Conservation (phyloP, 2,797 vertebrate genomes). For the Columba guinea region DNA sequence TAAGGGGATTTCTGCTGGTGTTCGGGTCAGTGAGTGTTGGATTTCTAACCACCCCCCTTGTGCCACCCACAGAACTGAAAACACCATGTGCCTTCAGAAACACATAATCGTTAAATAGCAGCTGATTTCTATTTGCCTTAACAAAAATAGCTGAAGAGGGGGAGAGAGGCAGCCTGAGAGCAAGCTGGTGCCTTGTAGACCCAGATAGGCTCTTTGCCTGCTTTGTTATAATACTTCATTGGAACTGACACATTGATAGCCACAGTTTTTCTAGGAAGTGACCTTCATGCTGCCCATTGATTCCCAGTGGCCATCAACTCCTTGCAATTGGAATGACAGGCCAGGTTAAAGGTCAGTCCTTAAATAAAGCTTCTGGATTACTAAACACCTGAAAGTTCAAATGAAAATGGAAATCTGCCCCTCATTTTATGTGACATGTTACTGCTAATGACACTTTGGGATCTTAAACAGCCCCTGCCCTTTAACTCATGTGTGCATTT, state of each 20-base stretch:
- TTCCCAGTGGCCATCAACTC: slow-evolving; percentile 83
- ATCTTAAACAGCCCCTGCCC: slow-evolving; percentile 47
- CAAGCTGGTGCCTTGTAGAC: background rate
- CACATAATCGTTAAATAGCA: background rate
- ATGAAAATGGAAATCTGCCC: slow-evolving; percentile 83
- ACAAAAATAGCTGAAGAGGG: background rate
- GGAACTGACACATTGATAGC: slow-evolving; percentile 86
- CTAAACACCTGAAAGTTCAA: slow-evolving; percentile 79
- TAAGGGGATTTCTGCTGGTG: background rate
- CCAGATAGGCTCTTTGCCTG: slow-evolving; percentile 70
- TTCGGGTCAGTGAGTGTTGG: background rate
- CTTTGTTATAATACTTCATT: slow-evolving; percentile 84
- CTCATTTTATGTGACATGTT: slow-evolving; percentile 72
- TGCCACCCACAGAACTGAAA: background rate
- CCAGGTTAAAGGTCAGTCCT: slow-evolving; percentile 85
- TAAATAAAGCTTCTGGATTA: slow-evolving; percentile 87
- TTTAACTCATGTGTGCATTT: slow-evolving; percentile 8
- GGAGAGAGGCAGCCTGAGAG: background rate
- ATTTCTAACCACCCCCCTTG: background rate
- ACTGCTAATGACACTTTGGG: slow-evolving; percentile 50
- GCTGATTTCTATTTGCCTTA: slow-evolving; percentile 43
- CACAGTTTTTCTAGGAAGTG: slow-evolving; percentile 84
- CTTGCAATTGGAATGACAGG: slow-evolving; percentile 81
- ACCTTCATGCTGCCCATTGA: slow-evolving; percentile 86
- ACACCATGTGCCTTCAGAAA: background rate